These are phyloP conservation scores for Morinoia aosen DNA, from an alignment of 2,888 invertebrate genomes.

Conservation along the genomic window DNA sequence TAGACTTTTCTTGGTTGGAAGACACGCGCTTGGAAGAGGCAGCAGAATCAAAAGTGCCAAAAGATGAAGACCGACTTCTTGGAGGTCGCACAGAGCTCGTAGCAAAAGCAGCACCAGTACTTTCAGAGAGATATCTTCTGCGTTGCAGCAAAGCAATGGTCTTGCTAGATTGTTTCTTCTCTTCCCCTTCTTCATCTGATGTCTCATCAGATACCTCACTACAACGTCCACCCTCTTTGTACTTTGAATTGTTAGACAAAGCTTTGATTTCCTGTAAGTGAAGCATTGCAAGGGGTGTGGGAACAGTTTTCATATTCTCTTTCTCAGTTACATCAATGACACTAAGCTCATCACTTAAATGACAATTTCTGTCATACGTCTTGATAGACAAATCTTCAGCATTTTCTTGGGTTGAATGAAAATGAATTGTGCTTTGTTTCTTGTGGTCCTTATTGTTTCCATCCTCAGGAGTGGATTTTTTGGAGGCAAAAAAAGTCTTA, in stretches of 20 bases:
- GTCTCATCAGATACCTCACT: conserved; percentile 58
- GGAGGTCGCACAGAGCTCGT: conserved; percentile 40
- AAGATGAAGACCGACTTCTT: conserved; percentile 62
- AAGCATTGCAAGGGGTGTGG: background rate
- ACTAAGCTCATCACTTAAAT: background rate
- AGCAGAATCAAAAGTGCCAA: conserved; percentile 61
- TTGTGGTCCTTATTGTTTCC: background rate
- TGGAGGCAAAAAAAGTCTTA: conserved; percentile 62
- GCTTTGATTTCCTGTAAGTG: background rate
- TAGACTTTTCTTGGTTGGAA: background rate
- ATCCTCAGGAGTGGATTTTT: background rate
- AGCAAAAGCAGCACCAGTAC: conserved; percentile 56
- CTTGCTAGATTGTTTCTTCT: background rate
- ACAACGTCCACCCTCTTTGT: conserved; percentile 56
- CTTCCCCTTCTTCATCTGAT: conserved; percentile 46
- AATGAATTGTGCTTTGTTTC: background rate
- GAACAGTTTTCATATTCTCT: background rate
- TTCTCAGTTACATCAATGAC: conserved; percentile 5
- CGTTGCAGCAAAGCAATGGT: conserved; percentile 54
- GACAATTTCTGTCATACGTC: background rate
- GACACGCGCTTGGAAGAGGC: conserved; percentile 44
- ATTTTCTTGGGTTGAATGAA: conserved; percentile 51
- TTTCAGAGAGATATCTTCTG: conserved; percentile 64
- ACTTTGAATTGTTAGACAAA: background rate
- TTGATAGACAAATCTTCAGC: conserved; percentile 63